Percentiles rank a stretch among this genome's conserved stretches.
These are phyloP conservation scores for Microtus oregoni DNA, from an alignment of 2,113 vertebrate genomes.

Conservation along the genomic window DNA sequence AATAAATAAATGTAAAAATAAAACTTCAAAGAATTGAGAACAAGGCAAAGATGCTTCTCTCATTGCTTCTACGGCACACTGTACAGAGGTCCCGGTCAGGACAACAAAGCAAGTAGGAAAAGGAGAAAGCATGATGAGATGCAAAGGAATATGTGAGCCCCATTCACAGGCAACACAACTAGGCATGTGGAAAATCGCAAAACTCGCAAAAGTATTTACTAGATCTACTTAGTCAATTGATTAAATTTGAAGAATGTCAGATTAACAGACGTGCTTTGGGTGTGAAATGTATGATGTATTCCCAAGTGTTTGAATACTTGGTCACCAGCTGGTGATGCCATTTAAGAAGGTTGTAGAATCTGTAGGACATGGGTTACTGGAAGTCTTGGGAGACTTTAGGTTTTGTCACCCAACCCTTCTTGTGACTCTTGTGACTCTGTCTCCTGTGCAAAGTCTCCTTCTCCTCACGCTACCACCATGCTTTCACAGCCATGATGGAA, in stretches of 20 bases:
- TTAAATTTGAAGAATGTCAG: background rate
- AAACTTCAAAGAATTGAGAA: background rate
- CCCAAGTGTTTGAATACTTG: too few relatives aligned
- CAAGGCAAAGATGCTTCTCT: background rate
- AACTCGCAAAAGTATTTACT: background rate
- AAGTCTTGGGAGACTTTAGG: background rate
- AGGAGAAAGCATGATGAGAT: background rate
- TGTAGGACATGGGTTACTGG: background rate
- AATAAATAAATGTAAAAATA: background rate
- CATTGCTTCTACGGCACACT: background rate
- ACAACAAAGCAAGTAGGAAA: background rate
- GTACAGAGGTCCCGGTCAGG: background rate
- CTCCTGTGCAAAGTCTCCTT: background rate
- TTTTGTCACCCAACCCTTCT: too few relatives aligned
- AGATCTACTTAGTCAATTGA: conserved; percentile 3
- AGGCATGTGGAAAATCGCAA: background rate
- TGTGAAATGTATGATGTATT: background rate
- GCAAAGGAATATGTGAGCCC: conserved; percentile 2
- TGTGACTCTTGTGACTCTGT: background rate
- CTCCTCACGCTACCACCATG: background rate
- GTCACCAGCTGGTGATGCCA: background rate
- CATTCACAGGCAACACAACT: background rate
- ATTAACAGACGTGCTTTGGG: background rate
- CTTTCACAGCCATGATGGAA: background rate
- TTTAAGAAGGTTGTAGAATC: background rate